phyloP scores from a whole-genome alignment of 35 echinoderm and acorn worm species.

The Apostichopus californicus region DNA sequence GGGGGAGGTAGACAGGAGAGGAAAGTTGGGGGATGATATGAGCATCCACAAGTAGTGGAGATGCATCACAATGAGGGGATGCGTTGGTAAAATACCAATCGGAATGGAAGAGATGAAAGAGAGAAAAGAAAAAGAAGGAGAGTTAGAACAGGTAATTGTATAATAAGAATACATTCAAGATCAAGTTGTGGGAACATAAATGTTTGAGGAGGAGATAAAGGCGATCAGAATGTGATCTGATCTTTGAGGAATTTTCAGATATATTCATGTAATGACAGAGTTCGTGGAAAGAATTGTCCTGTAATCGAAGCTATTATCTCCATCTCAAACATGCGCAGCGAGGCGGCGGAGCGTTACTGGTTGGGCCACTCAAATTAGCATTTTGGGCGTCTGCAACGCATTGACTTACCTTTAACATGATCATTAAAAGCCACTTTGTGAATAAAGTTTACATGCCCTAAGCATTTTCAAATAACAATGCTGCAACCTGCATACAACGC shows the following conservation, averaged over 20 bases:
- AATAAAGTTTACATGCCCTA: not conserved
- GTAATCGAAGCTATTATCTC: not conserved
- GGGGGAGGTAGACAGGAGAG: not conserved
- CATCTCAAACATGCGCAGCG: conserved; percentile 40
- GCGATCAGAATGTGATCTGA: not conserved
- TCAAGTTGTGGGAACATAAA: conserved; percentile 43
- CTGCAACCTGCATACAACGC: not conserved
- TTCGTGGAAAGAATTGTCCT: too few species aligned
- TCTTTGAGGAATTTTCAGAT: not conserved
- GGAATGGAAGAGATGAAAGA: not conserved
- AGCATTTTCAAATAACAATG: not conserved
- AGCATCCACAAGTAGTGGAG: not conserved
- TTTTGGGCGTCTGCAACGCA: not conserved
- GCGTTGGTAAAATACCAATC: conserved; percentile 29
- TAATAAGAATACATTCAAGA: not conserved
- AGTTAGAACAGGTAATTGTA: not conserved
- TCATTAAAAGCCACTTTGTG: too few species aligned
- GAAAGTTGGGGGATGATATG: conserved; percentile 32
- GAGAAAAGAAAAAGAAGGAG: not conserved
- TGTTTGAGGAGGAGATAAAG: conserved; percentile 30
- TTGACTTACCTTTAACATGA: not conserved
- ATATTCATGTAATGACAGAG: not conserved
- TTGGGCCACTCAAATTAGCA: not conserved
- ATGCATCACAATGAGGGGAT: conserved; percentile 16
- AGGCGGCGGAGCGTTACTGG: not conserved